Evolutionary conservation across 2,888 invertebrate genomes (phyloP), one percentile per base, ranked within the genome.

Genomic region (Helicoverpa assulta): DNA sequence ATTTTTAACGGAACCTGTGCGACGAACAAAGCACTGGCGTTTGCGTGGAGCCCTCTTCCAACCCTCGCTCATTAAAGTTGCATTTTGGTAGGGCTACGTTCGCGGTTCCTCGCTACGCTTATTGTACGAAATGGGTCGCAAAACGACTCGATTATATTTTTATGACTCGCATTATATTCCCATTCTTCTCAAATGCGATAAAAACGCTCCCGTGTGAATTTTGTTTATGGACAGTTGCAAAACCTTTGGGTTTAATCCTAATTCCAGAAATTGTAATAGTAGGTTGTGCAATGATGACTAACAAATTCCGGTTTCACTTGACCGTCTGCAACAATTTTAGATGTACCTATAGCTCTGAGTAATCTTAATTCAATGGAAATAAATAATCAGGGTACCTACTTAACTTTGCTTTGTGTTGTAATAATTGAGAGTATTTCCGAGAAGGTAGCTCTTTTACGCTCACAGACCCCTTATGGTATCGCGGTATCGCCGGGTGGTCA

Each of bases 1-100:
- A 88, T 89, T 88, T 89, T 85, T 85, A 87, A 84, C 82, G 52
- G 73, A 82, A 81, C 83, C 81, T 80, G 85, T 81, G 80, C 75
- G 72, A 76, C 66, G 77, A 73, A 77, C 75, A 74, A 76, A 82
- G 78, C 80, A 75, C 81, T 85, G 83, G 79, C 82, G 81, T 85
- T 85, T 83, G 76, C 67, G 72, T 74, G 80, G 73, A 82, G 82
- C 80, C 82, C 88, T 84, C 82, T 86, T 85, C 81, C 73, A 84
- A 67, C 85, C 88, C 88, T 82, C 81, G 62, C 86, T 85, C 86
- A 90, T 91, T 89, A 90, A 90, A 87, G 79, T 88, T 91, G 88
- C 84, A 91, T 81, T 70, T 70, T 71, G 71, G 72, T 60, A 80
- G 81, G 80, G 80, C 76, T 76, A 63, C 63, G 62, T 58, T 66